A percentile compares a stretch with the other conserved stretches of the same genome.
These are phyloP conservation scores for Bruchidius siliquastri DNA, from an alignment of 2,888 invertebrate species.

Conservation along the genomic window DNA sequence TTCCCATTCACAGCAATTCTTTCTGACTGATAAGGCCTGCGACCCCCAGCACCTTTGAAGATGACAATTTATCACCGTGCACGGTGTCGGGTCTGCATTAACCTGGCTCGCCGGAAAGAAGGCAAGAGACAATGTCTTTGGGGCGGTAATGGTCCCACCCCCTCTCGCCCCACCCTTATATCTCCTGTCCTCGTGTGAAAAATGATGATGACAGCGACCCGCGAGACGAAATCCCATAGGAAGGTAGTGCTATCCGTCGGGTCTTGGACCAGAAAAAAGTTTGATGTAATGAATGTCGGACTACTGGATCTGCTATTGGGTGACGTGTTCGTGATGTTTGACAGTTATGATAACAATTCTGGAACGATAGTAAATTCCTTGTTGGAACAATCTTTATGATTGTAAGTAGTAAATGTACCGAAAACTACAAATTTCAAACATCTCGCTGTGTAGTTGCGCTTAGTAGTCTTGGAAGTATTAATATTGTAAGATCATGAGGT, in stretches of 20 bases:
- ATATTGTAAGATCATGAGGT: neutral
- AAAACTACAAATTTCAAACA: too few relatives aligned
- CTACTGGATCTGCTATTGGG: neutral
- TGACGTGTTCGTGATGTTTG: neutral
- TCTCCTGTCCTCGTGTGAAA: conserved; percentile 46
- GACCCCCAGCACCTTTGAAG: conserved; percentile 23
- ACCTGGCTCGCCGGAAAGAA: conserved; percentile 40
- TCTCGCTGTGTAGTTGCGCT: too few relatives aligned
- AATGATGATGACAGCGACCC: conserved; percentile 47
- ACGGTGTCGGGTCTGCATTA: conserved; percentile 37
- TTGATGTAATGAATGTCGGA: neutral
- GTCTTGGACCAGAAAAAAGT: neutral
- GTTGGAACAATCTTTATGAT: too few relatives aligned
- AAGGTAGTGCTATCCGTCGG: neutral
- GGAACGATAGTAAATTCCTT: too few relatives aligned
- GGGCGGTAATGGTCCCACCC: neutral
- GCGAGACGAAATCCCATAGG: conserved; percentile 38
- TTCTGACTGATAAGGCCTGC: conserved; percentile 8
- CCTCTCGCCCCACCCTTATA: neutral
- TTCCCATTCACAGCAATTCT: neutral
- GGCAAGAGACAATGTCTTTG: conserved; percentile 28
- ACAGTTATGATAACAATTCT: too few relatives aligned
- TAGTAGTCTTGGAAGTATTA: too few relatives aligned
- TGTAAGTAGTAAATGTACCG: too few relatives aligned
- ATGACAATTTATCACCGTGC: conserved; percentile 47